phyloP scores from a whole-genome alignment of 1,140 invertebrate species.

The Lamellibrachia luymesi region DNA sequence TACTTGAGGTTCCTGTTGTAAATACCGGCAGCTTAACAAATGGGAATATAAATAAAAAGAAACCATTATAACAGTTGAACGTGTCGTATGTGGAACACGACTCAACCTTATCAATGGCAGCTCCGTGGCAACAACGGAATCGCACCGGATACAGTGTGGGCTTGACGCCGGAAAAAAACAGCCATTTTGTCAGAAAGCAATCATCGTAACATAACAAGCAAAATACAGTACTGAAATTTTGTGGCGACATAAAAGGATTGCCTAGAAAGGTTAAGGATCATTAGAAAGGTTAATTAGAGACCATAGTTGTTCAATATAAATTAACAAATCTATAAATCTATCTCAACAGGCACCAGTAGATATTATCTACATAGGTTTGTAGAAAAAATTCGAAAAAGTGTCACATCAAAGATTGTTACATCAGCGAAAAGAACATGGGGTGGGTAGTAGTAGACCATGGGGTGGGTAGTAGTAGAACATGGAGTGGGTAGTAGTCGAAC shows the following conservation, averaged over 20 bases:
- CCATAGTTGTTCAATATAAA: not conserved
- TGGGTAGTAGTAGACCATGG: too few species aligned
- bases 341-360: too few species aligned
- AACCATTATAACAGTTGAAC: not conserved
- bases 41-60: not conserved
- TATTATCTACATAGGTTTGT: not conserved
- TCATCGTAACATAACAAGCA: not conserved
- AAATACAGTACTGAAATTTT: not conserved
- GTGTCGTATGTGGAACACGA: not conserved
- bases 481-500: too few species aligned
- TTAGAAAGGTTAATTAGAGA: not conserved
- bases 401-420: too few species aligned
- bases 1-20: not conserved
- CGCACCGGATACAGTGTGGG: not conserved
- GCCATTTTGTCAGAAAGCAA: not conserved
- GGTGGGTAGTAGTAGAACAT: too few species aligned
- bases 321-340: not conserved
- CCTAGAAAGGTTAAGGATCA: not conserved
- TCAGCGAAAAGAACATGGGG: too few species aligned
- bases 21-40: not conserved
- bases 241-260: not conserved
- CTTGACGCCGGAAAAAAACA: not conserved
- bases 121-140: not conserved
- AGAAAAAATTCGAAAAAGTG: not conserved
- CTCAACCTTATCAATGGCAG: not conserved